These are phyloP conservation scores for Aurelia coerulea DNA, from an alignment of 30 jellyfish, hydroid and myxozoan species.

Conservation along the genomic window DNA sequence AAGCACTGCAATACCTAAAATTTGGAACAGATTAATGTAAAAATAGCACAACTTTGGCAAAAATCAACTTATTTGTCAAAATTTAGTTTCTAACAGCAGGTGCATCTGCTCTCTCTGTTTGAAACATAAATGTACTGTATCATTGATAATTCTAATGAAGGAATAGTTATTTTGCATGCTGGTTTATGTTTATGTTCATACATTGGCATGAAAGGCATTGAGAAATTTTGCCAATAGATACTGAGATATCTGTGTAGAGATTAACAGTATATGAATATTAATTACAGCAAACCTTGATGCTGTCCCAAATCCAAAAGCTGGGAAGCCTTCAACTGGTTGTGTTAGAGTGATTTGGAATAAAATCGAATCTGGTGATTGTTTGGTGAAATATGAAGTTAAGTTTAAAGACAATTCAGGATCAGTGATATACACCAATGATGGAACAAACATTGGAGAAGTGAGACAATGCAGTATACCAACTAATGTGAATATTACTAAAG, in stretches of 20 bases:
- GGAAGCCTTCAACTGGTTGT: not conserved
- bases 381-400: slow-evolving; percentile 22
- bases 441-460: not conserved
- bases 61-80: no score
- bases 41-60: no score
- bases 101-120: no score
- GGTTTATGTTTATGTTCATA: no score
- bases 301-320: not conserved
- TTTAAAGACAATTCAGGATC: slow-evolving; percentile 13
- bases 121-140: no score
- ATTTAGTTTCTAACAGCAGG: no score
- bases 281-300: slow-evolving; percentile 13
- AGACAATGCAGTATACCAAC: slow-evolving; percentile 10
- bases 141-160: no score
- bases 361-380: slow-evolving; percentile 34
- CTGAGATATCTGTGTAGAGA: not conserved
- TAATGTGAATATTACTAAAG: not conserved
- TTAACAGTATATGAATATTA: not conserved
- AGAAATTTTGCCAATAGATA: no score
- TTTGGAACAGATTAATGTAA: no score
- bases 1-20: no score
- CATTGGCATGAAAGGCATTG: no score
- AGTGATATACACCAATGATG: not conserved
- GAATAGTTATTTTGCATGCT: no score
- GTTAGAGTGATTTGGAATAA: slow-evolving; percentile 20